Evolutionary conservation across 1,140 invertebrate genomes (phyloP).

Genomic region (Sitophilus oryzae): DNA sequence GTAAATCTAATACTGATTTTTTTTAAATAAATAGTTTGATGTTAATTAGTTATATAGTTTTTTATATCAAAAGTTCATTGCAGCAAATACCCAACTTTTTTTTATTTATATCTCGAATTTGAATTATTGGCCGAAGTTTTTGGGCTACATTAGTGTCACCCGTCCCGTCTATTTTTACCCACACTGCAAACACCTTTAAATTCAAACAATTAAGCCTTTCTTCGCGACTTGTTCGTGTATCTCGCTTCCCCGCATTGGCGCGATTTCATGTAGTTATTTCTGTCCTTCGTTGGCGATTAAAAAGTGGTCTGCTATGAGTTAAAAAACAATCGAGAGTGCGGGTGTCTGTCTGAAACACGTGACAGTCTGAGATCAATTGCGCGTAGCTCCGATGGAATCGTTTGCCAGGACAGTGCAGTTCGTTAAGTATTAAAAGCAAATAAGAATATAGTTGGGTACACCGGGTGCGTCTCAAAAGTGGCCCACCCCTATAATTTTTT

Average conservation of each 20-base stretch:
- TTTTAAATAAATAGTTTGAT: too few species aligned
- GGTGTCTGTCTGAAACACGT: constrained; percentile 4
- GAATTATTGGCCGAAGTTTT: too few species aligned
- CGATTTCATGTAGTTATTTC: background rate
- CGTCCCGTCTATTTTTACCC: background rate
- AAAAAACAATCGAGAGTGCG: constrained; percentile 5
- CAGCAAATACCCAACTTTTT: too few species aligned
- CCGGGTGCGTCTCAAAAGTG: too few species aligned
- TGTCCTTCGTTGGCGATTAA: background rate
- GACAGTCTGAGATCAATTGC: background rate
- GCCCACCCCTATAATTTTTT: too few species aligned
- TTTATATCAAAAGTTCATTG: too few species aligned
- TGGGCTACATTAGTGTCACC: background rate
- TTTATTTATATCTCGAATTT: too few species aligned
- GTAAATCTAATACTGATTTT: too few species aligned
- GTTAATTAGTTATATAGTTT: too few species aligned
- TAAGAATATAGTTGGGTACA: too few species aligned
- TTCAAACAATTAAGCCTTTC: constrained; percentile 3
- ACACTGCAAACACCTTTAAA: background rate
- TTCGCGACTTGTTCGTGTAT: background rate
- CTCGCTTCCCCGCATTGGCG: background rate
- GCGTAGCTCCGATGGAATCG: background rate
- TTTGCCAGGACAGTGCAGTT: background rate
- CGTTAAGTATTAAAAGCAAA: too few species aligned
- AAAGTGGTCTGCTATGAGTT: background rate